These are phyloP conservation scores for Pavo muticus DNA, from an alignment of 2,113 vertebrate species.

Conservation along the genomic window DNA sequence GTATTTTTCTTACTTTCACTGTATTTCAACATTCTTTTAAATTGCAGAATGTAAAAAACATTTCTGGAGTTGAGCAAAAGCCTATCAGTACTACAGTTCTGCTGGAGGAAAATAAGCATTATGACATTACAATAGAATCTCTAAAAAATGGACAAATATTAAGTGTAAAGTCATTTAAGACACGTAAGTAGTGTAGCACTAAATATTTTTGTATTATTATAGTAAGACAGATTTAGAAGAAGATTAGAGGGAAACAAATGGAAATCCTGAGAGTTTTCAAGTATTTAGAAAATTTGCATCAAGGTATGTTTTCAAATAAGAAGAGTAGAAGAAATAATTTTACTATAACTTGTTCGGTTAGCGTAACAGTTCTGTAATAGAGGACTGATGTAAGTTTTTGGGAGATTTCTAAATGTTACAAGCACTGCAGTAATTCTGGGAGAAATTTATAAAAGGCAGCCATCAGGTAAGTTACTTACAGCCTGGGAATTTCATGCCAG, in stretches of 20 bases:
- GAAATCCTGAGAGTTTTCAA: background rate
- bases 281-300: background rate
- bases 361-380: background rate
- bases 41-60: constrained; percentile 69
- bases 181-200: constrained; percentile 70
- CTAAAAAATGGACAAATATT: constrained; percentile 73
- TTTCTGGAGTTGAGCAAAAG: constrained; percentile 66
- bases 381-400: background rate
- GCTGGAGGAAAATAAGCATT: constrained; percentile 76
- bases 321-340: background rate
- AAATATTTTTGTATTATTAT: background rate
- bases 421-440: background rate
- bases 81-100: constrained; percentile 71
- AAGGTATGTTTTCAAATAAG: background rate
- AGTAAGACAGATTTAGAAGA: background rate
- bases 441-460: background rate
- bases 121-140: constrained; percentile 79
- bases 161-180: constrained; percentile 78
- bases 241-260: background rate
- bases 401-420: background rate
- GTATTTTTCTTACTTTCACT: background rate
- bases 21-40: constrained; percentile 11
- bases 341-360: background rate
- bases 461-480: background rate
- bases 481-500: background rate